Evolutionary conservation across 1,140 invertebrate genomes (phyloP).

Genomic region (Onthophagus taurus): DNA sequence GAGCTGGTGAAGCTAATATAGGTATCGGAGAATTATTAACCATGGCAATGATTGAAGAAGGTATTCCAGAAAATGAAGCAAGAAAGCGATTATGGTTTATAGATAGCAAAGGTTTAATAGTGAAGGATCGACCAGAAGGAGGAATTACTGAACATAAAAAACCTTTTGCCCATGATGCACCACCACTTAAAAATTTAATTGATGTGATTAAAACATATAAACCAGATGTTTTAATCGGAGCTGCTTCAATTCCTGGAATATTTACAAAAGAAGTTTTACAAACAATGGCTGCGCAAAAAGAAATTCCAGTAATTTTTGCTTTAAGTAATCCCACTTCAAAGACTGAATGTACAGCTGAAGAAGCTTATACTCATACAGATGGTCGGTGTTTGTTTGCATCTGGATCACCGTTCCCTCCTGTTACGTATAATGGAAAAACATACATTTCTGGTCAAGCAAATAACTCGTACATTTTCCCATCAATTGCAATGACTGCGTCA

Average conservation of each 20-base stretch:
- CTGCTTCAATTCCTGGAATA: slow-evolving; percentile 69
- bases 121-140: slow-evolving; percentile 62
- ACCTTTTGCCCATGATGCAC: slow-evolving; percentile 66
- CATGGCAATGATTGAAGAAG: slow-evolving; percentile 87
- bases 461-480: slow-evolving; percentile 96
- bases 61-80: slow-evolving; percentile 60
- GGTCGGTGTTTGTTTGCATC: slow-evolving; percentile 82
- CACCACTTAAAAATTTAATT: slow-evolving; percentile 57
- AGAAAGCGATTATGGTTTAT: slow-evolving; percentile 60
- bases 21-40: slow-evolving; percentile 78
- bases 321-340: slow-evolving; percentile 94
- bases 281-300: slow-evolving; percentile 70
- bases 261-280: slow-evolving; percentile 78
- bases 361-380: slow-evolving; percentile 65
- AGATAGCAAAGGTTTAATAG: slow-evolving; percentile 65
- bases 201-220: slow-evolving; percentile 70
- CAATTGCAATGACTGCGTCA: slow-evolving; percentile 80
- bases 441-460: slow-evolving; percentile 88
- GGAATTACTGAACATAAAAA: slow-evolving; percentile 67
- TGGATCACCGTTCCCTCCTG: slow-evolving; percentile 84
- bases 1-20: slow-evolving; percentile 67
- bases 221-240: slow-evolving; percentile 78
- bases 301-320: slow-evolving; percentile 83
- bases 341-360: slow-evolving; percentile 95
- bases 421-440: slow-evolving; percentile 65